phyloP scores from a whole-genome alignment of 2,113 vertebrate species.

The Pteropus alecto region DNA sequence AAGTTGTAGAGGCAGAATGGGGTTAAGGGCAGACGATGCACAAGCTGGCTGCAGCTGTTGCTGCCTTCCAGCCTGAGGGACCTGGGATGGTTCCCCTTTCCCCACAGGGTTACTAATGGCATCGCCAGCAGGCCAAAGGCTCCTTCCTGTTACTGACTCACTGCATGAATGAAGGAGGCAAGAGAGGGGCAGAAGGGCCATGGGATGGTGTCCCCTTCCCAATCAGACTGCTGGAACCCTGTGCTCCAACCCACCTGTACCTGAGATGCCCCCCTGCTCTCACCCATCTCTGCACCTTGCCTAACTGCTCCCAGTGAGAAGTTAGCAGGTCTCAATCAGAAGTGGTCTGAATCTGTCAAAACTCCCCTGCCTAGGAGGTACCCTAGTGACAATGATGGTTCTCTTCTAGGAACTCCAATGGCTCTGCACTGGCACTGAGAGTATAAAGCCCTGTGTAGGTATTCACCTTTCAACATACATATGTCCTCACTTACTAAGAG shows the following conservation, averaged over 20 bases:
- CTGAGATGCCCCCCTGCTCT: background rate
- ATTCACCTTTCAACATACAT: accelerated
- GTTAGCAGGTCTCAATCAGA: background rate
- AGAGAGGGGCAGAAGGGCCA: background rate
- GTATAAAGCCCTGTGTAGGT: background rate
- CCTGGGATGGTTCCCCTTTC: background rate
- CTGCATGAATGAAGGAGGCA: background rate
- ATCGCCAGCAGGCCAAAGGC: background rate
- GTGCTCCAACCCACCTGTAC: background rate
- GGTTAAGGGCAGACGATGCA: background rate
- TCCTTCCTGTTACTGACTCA: conserved; percentile 36
- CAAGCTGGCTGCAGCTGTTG: background rate
- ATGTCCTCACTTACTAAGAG: too few species aligned
- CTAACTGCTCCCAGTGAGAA: background rate
- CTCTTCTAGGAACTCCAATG: background rate
- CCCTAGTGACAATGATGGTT: background rate
- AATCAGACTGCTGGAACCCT: background rate
- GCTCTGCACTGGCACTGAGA: background rate
- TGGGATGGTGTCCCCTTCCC: background rate
- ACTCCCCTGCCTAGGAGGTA: background rate
- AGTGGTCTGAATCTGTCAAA: background rate
- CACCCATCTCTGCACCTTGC: background rate
- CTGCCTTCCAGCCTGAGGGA: background rate
- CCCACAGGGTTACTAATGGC: background rate
- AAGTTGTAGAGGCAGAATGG: accelerated